These are phyloP conservation scores for Anas georgica DNA, from an alignment of 2,797 vertebrate genomes.

Conservation along the genomic window DNA sequence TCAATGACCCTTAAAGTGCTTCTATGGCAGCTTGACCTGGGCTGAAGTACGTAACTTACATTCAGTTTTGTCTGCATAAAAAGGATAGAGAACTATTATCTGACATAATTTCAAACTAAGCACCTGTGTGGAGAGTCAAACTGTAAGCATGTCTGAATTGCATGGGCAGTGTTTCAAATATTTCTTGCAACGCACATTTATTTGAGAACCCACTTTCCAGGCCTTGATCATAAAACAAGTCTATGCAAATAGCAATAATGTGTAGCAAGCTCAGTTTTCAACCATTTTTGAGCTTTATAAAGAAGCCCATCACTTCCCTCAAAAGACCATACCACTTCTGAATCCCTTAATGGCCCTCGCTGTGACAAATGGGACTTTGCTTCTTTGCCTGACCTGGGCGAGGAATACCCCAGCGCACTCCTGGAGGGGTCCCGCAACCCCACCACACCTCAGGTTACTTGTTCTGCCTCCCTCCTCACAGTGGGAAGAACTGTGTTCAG, in stretches of 20 bases:
- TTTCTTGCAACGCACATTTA: fast-evolving
- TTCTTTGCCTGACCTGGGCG: fast-evolving
- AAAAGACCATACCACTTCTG: fast-evolving
- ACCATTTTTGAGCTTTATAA: fast-evolving
- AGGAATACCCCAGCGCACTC: neutral
- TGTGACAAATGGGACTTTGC: fast-evolving
- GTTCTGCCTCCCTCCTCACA: neutral
- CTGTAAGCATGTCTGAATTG: neutral
- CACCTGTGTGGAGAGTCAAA: fast-evolving
- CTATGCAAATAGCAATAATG: neutral
- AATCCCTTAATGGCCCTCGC: fast-evolving
- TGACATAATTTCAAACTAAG: neutral
- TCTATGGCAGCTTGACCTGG: fast-evolving
- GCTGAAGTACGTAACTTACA: neutral
- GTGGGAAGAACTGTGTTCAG: neutral
- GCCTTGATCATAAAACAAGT: neutral
- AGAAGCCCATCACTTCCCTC: fast-evolving
- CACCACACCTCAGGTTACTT: fast-evolving
- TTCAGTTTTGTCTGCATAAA: fast-evolving
- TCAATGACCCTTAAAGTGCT: fast-evolving
- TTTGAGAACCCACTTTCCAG: neutral
- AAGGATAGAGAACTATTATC: fast-evolving
- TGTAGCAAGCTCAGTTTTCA: neutral
- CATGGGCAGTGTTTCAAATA: neutral
- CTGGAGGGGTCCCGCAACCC: neutral